phyloP scores from a whole-genome alignment of 2,888 invertebrate genomes.

The Callyntrura sp. region DNA sequence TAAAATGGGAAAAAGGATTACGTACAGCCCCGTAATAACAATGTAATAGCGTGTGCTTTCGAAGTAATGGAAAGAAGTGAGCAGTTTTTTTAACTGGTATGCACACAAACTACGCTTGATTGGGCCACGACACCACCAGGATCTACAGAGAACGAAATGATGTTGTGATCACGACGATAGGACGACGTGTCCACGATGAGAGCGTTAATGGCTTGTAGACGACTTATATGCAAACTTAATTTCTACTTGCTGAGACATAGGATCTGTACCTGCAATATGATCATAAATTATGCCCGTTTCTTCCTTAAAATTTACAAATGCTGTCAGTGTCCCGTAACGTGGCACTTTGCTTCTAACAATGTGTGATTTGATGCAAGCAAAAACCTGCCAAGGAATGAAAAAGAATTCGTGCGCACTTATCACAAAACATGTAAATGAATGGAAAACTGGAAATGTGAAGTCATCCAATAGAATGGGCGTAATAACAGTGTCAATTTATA shows the following conservation, averaged over 20 bases:
- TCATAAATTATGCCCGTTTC: slow-evolving; percentile 66
- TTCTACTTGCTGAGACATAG: no score
- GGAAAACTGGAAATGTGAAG: slow-evolving; percentile 50
- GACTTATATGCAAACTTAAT: slow-evolving; percentile 19
- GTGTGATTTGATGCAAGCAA: neutral
- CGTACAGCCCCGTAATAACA: neutral
- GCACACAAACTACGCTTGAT: no score
- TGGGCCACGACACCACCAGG: slow-evolving; percentile 64
- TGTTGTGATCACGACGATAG: slow-evolving; percentile 48
- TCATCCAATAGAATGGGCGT: slow-evolving; percentile 6
- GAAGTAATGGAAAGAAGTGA: neutral
- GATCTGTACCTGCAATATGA: neutral
- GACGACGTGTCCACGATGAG: slow-evolving; percentile 52
- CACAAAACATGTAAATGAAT: slow-evolving; percentile 48
- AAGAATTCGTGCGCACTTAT: neutral
- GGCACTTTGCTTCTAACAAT: slow-evolving; percentile 16
- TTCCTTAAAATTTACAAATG: slow-evolving; percentile 13
- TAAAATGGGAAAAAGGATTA: slow-evolving; percentile 53
- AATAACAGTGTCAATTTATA: slow-evolving; percentile 39
- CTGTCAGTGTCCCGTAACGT: slow-evolving; percentile 24
- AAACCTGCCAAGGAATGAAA: neutral
- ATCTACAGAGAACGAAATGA: slow-evolving; percentile 17
- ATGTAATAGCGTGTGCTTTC: no score
- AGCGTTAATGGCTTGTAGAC: slow-evolving; percentile 50
- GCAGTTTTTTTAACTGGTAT: neutral